These are phyloP conservation scores for Neoascia interrupta DNA, from an alignment of 2,888 invertebrate species.

Conservation along the genomic window DNA sequence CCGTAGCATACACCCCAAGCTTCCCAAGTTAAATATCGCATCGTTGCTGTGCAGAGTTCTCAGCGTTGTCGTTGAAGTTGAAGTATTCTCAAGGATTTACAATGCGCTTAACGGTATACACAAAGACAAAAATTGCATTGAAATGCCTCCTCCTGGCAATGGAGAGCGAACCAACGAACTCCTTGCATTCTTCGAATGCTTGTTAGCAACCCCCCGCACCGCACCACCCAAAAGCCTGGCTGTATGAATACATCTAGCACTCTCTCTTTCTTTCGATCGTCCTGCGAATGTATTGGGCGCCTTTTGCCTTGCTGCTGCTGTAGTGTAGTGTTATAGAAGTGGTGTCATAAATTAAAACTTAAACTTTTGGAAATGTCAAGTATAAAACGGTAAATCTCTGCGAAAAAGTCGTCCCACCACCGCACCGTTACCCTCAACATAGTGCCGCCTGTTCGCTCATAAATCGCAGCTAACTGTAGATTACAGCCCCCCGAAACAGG, in stretches of 20 bases:
- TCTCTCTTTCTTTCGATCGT: not conserved
- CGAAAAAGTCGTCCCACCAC: constrained; percentile 68
- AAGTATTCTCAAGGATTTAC: constrained; percentile 70
- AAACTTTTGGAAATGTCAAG: constrained; percentile 80
- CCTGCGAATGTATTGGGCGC: constrained; percentile 37
- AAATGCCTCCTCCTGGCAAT: constrained; percentile 58
- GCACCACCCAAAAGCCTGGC: not conserved
- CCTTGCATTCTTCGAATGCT: constrained; percentile 62
- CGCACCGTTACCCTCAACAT: constrained; percentile 5
- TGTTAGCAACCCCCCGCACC: constrained; percentile 3
- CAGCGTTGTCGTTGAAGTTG: constrained; percentile 60
- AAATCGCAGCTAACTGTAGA: constrained; percentile 67
- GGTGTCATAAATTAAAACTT: constrained; percentile 80
- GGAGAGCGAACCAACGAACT: constrained; percentile 41
- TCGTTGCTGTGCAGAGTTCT: constrained; percentile 26
- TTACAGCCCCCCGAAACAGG: constrained; percentile 71
- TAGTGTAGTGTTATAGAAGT: constrained; percentile 75
- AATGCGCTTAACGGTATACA: constrained; percentile 61
- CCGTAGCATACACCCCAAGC: constrained; percentile 37
- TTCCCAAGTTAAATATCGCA: constrained; percentile 61
- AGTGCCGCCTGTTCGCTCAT: constrained; percentile 59
- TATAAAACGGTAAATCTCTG: constrained; percentile 80
- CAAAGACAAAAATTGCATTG: constrained; percentile 59
- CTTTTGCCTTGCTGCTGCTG: constrained; percentile 48
- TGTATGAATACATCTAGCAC: constrained; percentile 50